Conservation (phyloP, 1,140 invertebrate genomes). For the Yoshiicerus persimilis region DNA sequence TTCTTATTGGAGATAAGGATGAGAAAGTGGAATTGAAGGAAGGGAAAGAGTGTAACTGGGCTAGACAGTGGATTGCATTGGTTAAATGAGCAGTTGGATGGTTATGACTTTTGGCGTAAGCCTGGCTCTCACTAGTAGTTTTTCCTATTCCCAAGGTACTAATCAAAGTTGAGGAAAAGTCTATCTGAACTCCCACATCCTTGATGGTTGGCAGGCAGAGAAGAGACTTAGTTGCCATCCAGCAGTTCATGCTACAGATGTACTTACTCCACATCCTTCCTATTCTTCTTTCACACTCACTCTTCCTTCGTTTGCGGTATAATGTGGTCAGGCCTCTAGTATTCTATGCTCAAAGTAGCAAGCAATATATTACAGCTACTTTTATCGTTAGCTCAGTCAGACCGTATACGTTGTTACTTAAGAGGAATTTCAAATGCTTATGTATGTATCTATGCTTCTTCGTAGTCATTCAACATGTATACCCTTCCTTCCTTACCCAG, state of each 20-base stretch:
- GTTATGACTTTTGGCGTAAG: conserved; percentile 36
- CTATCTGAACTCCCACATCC: background rate
- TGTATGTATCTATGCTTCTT: background rate
- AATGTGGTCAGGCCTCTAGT: background rate
- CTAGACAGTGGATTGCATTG: conserved; percentile 14
- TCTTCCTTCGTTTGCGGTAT: background rate
- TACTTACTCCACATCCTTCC: background rate
- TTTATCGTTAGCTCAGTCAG: background rate
- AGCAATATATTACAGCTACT: background rate
- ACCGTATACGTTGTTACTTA: background rate
- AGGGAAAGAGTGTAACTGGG: background rate
- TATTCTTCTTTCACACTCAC: background rate
- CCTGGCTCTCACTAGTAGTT: background rate
- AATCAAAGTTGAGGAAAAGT: conserved; percentile 20
- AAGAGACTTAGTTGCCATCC: background rate
- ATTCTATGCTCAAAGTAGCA: background rate
- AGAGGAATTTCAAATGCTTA: background rate
- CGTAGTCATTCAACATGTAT: background rate
- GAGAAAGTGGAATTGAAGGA: background rate
- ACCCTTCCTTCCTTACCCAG: too few species aligned
- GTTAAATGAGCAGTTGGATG: conserved; percentile 31
- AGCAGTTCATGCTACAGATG: background rate
- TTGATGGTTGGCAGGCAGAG: background rate
- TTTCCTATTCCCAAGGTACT: conserved; percentile 15
- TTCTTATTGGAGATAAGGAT: background rate